A percentile compares a stretch with the other conserved stretches of the same genome.
phyloP scores from a whole-genome alignment of 2,113 vertebrate genomes.

The Megaceryle maxima region DNA sequence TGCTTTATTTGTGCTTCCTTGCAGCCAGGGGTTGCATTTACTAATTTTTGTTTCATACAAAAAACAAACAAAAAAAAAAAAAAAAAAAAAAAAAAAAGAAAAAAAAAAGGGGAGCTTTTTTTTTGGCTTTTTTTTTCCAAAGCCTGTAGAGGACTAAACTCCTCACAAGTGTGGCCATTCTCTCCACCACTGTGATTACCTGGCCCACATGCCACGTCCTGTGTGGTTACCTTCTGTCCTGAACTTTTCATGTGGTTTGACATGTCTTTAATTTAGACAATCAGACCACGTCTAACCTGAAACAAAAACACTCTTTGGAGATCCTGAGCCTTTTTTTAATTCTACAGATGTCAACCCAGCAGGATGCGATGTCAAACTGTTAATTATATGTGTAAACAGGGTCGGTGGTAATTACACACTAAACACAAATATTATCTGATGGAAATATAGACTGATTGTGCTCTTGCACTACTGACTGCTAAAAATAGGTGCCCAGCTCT shows the following conservation, averaged over 20 bases:
- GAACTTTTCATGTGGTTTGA: conserved; percentile 70
- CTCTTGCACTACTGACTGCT: conserved; percentile 1
- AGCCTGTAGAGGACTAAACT: neutral
- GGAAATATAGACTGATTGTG: conserved; percentile 53
- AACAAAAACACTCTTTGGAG: conserved; percentile 62
- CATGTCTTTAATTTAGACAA: conserved; percentile 72
- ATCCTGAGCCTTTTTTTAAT: conserved; percentile 45
- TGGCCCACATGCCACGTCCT: conserved; percentile 66
- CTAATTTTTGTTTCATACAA: conserved; percentile 62
- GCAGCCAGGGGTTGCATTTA: conserved; percentile 51
- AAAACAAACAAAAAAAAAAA: neutral
- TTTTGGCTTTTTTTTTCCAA: neutral
- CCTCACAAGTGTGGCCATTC: conserved; percentile 17
- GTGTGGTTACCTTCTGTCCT: conserved; percentile 68
- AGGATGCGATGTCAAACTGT: conserved; percentile 44
- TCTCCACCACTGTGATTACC: conserved; percentile 53
- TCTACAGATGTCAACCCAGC: conserved; percentile 59
- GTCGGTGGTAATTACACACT: conserved; percentile 34
- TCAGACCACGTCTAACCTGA: conserved; percentile 54
- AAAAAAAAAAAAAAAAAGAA: neutral
- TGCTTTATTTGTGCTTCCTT: conserved; percentile 59
- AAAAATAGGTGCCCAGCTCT: conserved; percentile 19
- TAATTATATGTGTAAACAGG: conserved; percentile 62
- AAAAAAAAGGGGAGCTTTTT: neutral
- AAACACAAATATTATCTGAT: conserved; percentile 59